Percentiles rank a stretch among this genome's conserved stretches.
These are phyloP conservation scores for Vidua macroura DNA, from an alignment of 2,113 vertebrate genomes.

Conservation along the genomic window DNA sequence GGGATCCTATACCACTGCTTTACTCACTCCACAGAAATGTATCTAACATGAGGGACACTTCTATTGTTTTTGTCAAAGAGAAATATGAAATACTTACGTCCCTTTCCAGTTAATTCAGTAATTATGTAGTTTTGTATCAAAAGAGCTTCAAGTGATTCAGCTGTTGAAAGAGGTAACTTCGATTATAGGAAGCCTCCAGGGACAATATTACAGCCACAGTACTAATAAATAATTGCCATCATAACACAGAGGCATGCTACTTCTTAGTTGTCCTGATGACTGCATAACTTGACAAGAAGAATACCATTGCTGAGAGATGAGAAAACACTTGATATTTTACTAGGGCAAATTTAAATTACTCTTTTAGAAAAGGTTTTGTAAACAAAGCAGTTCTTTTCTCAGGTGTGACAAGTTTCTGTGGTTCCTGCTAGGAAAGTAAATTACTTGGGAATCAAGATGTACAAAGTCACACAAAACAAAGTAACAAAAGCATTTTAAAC, in stretches of 20 bases:
- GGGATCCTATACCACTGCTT: not conserved
- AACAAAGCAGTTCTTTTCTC: not conserved
- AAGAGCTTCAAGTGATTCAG: not conserved
- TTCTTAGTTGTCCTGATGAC: not conserved
- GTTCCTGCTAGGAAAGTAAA: not conserved
- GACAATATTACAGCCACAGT: not conserved
- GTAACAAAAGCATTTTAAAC: not conserved
- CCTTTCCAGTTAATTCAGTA: slow-evolving; percentile 18
- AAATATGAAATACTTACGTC: not conserved
- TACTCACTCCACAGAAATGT: not conserved
- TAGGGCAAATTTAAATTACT: not conserved
- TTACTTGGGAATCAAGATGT: not conserved
- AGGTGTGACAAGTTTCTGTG: not conserved
- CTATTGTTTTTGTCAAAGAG: not conserved
- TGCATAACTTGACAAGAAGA: slow-evolving; percentile 11
- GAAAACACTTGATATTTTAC: not conserved
- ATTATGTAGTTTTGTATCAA: not conserved
- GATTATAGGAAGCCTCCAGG: not conserved
- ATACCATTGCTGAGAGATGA: not conserved
- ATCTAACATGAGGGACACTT: not conserved
- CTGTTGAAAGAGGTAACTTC: not conserved
- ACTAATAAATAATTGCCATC: not conserved
- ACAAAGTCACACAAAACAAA: not conserved
- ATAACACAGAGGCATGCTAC: not conserved
- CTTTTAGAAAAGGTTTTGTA: not conserved